Evolutionary conservation across 2,797 vertebrate species (phyloP), one percentile per base, ranked within the genome.

Genomic region (Potorous gilbertii): DNA sequence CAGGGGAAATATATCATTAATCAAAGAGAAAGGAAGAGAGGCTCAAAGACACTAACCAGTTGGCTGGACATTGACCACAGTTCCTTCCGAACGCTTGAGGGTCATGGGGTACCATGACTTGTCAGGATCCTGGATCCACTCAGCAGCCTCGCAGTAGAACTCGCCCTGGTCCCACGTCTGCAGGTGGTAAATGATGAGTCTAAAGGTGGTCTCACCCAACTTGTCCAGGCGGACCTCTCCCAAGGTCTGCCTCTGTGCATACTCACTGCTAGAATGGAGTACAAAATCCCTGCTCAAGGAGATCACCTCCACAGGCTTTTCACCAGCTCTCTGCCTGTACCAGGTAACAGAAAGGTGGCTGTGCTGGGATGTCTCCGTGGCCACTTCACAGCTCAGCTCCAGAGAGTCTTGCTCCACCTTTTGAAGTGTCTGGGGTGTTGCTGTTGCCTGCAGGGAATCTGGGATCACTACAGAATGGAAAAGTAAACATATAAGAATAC

Each of bases 111-210:
- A 99, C 99, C 99, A 99, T 27, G 99, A 99, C 92, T 98, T 98
- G 10, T 99, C 99, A 0, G 99, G 98, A 94, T 99, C 99, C 98
- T 99, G 99, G 97, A 99, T 99, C 99, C 99, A 99, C 98, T 99
- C 99, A 0, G 99, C 98, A 0, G 99, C 99, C 98, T 99, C 99
- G 0, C 99, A 99, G 98, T 99, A 99, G 89, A 99, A 99, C 97
- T 99, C 99, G 55, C 99, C 99, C 97, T 99, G 99, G 98, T 99
- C 99, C 0, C 99, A 98, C 0, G 99, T 99, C 98, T 99, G 99
- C 93, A 99, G 98, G 98, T 99, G 99, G 98, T 99, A 99, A 98
- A 99, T 98, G 97, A 99, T 99, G 94, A 99, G 99, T 91, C 99
- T 99, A 97, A 99, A 99, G 92, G 99, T 98, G 28, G 99, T 99